These are phyloP conservation scores for Hippasteria phrygiana DNA, from an alignment of 53 echinoderm and acorn worm species.

Conservation along the genomic window DNA sequence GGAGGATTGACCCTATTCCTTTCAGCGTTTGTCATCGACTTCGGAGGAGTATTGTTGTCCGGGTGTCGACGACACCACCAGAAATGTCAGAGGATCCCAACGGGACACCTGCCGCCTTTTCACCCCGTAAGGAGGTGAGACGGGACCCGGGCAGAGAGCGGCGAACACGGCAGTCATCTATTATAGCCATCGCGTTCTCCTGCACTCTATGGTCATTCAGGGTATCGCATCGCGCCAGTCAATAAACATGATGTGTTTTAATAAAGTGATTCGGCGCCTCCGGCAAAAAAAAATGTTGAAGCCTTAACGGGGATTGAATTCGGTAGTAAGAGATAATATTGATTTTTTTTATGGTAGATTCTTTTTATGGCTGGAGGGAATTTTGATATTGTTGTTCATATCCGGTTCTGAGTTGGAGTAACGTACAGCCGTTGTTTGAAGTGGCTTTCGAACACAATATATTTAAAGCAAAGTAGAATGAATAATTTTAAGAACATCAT, in stretches of 20 bases:
- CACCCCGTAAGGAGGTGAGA: neutral
- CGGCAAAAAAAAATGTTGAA: neutral
- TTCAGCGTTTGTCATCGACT: neutral
- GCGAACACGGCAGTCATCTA: neutral
- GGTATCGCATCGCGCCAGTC: neutral
- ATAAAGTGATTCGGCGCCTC: neutral
- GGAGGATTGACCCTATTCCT: no score
- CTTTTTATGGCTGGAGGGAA: no score
- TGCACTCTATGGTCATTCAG: neutral
- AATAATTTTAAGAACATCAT: no score
- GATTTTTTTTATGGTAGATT: no score
- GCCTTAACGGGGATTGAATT: neutral
- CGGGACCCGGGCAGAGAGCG: neutral
- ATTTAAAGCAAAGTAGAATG: no score
- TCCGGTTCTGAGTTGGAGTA: no score
- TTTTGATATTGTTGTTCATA: no score
- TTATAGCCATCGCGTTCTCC: neutral
- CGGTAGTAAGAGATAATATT: no score
- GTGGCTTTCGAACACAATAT: no score
- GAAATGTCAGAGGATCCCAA: neutral
- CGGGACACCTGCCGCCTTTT: conserved; percentile 9
- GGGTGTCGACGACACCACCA: neutral
- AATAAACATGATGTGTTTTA: no score
- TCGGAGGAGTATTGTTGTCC: neutral
- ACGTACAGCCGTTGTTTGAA: no score